A percentile compares a stretch with the other conserved stretches of the same genome.
Conservation (phyloP, 1,140 invertebrate genomes). For the Zaprionus africanus region DNA sequence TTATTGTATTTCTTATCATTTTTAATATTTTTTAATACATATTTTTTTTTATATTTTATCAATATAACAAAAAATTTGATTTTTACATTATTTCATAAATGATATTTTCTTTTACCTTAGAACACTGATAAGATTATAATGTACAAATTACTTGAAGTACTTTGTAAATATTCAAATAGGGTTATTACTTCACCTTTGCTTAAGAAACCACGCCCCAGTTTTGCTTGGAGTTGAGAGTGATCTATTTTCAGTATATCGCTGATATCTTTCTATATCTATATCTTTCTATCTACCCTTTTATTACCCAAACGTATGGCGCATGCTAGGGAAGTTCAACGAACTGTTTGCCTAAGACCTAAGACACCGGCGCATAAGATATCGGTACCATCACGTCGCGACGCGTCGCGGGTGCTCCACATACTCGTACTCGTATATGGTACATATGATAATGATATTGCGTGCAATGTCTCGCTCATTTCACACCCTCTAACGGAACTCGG, state of each 20-base stretch:
- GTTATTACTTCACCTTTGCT: neutral
- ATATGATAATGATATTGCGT: slow-evolving; percentile 55
- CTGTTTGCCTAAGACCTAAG: slow-evolving; percentile 70
- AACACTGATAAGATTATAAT: neutral
- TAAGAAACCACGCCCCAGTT: neutral
- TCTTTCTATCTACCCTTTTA: slow-evolving; percentile 56
- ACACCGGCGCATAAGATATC: slow-evolving; percentile 59
- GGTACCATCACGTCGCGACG: no score
- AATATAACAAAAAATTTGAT: no score
- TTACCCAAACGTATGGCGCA: slow-evolving; percentile 60
- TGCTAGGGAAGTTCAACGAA: slow-evolving; percentile 76
- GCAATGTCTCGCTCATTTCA: neutral
- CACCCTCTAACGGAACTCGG: slow-evolving; percentile 62
- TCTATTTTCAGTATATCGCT: neutral
- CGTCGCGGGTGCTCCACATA: slow-evolving; percentile 50
- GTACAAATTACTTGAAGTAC: neutral
- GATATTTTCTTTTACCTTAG: no score
- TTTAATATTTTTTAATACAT: no score
- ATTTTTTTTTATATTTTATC: no score
- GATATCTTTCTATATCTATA: neutral
- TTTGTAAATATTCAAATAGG: neutral
- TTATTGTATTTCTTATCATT: no score
- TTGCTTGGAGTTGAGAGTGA: neutral
- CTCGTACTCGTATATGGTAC: slow-evolving; percentile 11
- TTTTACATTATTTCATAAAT: no score